Base-by-base conservation (phyloP, 2,797 vertebrate genomes). In the Florisuga fusca region DNA sequence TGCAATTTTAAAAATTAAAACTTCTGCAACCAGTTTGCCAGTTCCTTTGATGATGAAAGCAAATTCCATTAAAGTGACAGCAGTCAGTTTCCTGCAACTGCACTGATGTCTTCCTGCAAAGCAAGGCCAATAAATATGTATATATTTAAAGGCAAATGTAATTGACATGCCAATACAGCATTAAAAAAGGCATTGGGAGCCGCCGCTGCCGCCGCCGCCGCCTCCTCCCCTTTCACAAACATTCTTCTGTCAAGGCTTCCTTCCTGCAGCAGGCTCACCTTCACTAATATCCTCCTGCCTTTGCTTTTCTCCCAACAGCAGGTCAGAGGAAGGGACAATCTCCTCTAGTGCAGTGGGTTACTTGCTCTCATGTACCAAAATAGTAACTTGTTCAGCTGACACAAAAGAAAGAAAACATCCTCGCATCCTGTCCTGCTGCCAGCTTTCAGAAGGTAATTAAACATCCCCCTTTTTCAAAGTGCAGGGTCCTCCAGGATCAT, bases 331-430 rank as follows among this genome's bases (percentile, higher is more conserved):
- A 96, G 87, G 86, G 71, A 61, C 55, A 75, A 74, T 76, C 94
- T 90, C 85, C 84, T 87, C 89, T 22, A 43, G 26, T 69, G 90
- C 10, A 2, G 90, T 92, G 36, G 45, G 36, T 89, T 91, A 66
- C 94, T 89, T 87, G 61, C 87, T 97, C 94, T 96, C 63, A 88
- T 87, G 85, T 90, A 97, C 97, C 90, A 94, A 97, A 98, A 98
- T 97, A 98, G 96, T 82, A 97, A 88, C 57, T 94, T 88, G 80
- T 89, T 96, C 96, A 94, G 85, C 50, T 84, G 91, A 91, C 89
- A 97, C 97, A 98, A 97, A 98, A 96, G 97, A 98, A 98, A 97
- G 96, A 97, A 98, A 98, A 98, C 96, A 97, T 97, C 93, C 96
- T 95, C 18, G 63, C 94, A 97, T 97, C 97, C 97, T 98, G 97